phyloP scores from a whole-genome alignment of 2,888 invertebrate species.

The Eupithecia subumbrata region DNA sequence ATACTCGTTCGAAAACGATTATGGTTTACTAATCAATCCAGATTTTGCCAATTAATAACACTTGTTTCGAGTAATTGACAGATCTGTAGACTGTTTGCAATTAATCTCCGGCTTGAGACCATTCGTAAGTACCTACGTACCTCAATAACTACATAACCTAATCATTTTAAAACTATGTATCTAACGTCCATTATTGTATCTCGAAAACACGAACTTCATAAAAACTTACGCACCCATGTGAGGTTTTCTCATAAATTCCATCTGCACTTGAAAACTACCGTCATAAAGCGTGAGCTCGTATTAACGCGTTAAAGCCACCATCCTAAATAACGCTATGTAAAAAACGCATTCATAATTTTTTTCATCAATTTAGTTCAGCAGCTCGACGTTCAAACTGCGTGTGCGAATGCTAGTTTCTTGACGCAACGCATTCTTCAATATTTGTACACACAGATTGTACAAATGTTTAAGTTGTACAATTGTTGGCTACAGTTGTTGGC shows the following conservation, averaged over 20 bases:
- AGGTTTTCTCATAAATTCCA: background rate
- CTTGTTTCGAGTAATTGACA: background rate
- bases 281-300: background rate
- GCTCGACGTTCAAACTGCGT: background rate
- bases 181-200: background rate
- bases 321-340: background rate
- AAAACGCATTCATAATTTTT: background rate
- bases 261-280: background rate
- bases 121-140: background rate
- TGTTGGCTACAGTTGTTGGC: no score
- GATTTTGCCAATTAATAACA: background rate
- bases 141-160: background rate
- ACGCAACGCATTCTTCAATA: background rate
- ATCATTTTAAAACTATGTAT: background rate
- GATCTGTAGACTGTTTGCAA: background rate
- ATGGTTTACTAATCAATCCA: background rate
- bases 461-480: no score
- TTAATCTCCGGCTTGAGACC: background rate
- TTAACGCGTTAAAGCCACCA: background rate
- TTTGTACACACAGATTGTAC: no score
- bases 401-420: background rate
- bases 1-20: background rate
- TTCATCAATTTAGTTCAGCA: background rate
- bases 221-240: background rate
- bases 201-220: background rate